phyloP scores from a whole-genome alignment of 2,888 invertebrate genomes.

The Cerastoderma edule region DNA sequence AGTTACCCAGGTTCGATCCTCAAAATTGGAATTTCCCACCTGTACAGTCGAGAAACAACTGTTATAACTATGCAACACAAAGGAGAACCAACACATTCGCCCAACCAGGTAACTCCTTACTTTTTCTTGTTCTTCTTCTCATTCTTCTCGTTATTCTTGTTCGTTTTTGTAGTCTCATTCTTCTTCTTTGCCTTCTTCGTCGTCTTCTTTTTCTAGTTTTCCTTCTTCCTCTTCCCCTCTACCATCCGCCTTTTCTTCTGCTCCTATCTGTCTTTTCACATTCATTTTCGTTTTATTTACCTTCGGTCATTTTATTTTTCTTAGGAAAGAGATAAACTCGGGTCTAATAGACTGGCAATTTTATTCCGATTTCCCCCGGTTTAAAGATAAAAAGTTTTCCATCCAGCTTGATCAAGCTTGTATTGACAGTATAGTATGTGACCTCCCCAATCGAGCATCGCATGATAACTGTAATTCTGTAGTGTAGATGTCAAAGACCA shows the following conservation, averaged over 20 bases:
- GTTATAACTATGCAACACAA: conserved; percentile 58
- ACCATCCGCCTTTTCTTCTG: neutral
- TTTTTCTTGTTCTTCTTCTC: neutral
- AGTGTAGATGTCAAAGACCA: too few relatives aligned
- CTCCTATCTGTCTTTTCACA: neutral
- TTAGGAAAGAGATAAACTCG: too few relatives aligned
- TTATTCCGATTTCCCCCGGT: too few relatives aligned
- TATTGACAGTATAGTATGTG: too few relatives aligned
- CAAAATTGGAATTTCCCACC: conserved; percentile 43
- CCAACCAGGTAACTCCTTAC: conserved; percentile 45
- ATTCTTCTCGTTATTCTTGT: neutral
- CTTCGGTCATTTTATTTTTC: neutral
- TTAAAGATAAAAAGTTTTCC: too few relatives aligned
- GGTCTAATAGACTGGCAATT: too few relatives aligned
- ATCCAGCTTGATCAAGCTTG: too few relatives aligned
- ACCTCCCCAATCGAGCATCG: too few relatives aligned
- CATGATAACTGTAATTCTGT: too few relatives aligned
- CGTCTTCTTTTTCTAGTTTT: neutral
- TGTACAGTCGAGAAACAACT: conserved; percentile 44
- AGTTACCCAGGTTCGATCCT: conserved; percentile 43
- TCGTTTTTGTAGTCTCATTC: neutral
- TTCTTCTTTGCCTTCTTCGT: neutral
- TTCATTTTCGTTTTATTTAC: neutral
- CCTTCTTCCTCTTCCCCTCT: neutral
- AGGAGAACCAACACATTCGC: conserved; percentile 57